Base-by-base conservation (phyloP, 2,888 invertebrate species). In the Nephrotoma guestfalica region DNA sequence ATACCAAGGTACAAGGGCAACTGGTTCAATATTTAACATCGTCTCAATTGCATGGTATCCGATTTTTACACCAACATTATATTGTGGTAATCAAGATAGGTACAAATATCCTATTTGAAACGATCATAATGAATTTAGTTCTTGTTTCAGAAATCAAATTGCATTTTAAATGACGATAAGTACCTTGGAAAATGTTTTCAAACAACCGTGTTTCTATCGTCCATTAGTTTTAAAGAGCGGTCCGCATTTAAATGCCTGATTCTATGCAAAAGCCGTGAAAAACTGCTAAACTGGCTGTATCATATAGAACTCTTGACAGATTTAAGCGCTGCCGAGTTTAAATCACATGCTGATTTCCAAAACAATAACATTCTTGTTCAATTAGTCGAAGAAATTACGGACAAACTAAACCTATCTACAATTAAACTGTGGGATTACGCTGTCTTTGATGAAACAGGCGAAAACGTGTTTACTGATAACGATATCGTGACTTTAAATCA, bases 61-160 rank as follows among this genome's bases (percentile, higher is more conserved):
- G 86, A 30, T 86, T 86, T 86, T 86, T 86, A 86, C 40, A 86
- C n/a, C 15, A 86, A n/a, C 18, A 86, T n/a, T 86, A 45, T 30
- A 6, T 30, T 47, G 11, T 47, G 47, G 86, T 86, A 40, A 86
- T 30, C 6, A 6, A 13, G 7, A 7, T 30, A 30, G 30, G 30
- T 30, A 30, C 30, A 30, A 30, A 30, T 3, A 30, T 30, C 30
- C 30, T 30, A 30, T 30, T 30, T 30, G 2, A 30, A 30, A 2
- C 1, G 2, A 30, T 30, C 30, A 30, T 30, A 30, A 0, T 2
- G 3, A 30, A 30, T 30, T 30, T 30, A 3, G 30, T 3, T 30
- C 30, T 84, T 6, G 11, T 86, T 45, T 30, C 40, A 86, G 86
- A 86, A 51, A n/a, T 40, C 45, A 45, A 30, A 13, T 51, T 86